Percentiles rank a stretch among this genome's conserved stretches.
phyloP scores from a whole-genome alignment of 2,888 invertebrate species.

The Eupsilia transversa region DNA sequence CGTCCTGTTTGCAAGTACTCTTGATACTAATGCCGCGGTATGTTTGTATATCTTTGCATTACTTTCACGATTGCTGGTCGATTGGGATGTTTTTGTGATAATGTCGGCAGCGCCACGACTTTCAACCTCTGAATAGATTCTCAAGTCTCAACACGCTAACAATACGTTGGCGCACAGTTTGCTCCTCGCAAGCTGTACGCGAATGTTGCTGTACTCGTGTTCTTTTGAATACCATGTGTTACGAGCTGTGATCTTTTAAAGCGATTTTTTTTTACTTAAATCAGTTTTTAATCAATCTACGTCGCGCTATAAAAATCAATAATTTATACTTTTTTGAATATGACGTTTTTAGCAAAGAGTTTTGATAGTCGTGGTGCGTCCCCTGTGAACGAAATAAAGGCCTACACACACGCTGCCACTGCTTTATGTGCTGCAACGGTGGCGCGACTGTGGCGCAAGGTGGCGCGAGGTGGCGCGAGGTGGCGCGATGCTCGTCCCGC shows the following conservation, averaged over 20 bases:
- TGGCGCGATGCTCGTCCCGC: conserved; percentile 1
- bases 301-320: conserved; percentile 31
- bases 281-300: conserved; percentile 29
- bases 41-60: conserved; percentile 38
- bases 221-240: conserved; percentile 21
- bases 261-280: conserved; percentile 54
- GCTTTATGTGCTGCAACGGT: conserved; percentile 34
- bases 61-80: conserved; percentile 43
- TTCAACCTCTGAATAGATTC: background rate
- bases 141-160: background rate
- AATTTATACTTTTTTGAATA: conserved; percentile 13
- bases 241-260: conserved; percentile 50
- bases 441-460: conserved; percentile 31
- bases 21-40: conserved; percentile 50
- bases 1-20: conserved; percentile 41
- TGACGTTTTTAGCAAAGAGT: conserved; percentile 9
- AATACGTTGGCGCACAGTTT: conserved; percentile 7
- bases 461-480: conserved; percentile 5
- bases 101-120: conserved; percentile 43
- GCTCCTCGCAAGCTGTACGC: conserved; percentile 43
- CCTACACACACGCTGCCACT: conserved; percentile 66
- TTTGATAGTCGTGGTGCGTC: conserved; percentile 52
- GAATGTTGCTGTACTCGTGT: conserved; percentile 13
- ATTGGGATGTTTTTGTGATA: conserved; percentile 48
- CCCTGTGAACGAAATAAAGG: conserved; percentile 61